A percentile compares a stretch with the other conserved stretches of the same genome.
Conservation (phyloP, 2,113 vertebrate species). For the Isurus oxyrinchus region DNA sequence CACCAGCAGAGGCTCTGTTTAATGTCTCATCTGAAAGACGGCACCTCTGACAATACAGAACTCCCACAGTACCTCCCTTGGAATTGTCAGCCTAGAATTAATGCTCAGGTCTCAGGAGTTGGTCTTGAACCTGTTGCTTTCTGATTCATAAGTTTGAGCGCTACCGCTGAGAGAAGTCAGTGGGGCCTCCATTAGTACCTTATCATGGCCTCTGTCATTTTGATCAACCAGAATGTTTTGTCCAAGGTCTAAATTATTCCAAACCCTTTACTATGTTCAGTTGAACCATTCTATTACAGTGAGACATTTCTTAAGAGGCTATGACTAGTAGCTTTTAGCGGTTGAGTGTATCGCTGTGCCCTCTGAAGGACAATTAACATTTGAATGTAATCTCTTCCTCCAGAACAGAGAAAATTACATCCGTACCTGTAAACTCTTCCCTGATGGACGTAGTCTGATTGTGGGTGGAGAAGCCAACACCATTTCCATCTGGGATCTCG, state of each 20-base stretch:
- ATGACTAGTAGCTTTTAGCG: neutral
- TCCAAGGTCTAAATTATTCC: neutral
- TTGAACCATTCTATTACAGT: neutral
- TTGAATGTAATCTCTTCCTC: neutral
- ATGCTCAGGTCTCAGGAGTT: neutral
- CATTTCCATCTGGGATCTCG: conserved; percentile 66
- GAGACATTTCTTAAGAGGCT: neutral
- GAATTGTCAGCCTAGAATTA: neutral
- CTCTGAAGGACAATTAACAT: neutral
- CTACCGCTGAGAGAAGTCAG: neutral
- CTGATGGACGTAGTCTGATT: conserved; percentile 69
- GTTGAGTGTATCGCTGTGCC: neutral
- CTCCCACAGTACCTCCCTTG: neutral
- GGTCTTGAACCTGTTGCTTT: neutral
- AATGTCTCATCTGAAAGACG: neutral
- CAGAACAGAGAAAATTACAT: conserved; percentile 79
- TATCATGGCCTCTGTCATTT: neutral
- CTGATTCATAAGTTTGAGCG: neutral
- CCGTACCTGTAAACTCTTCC: conserved; percentile 67
- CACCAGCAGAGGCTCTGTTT: neutral
- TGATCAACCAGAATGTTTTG: neutral
- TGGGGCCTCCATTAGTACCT: neutral
- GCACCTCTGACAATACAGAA: neutral
- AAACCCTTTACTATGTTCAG: neutral
- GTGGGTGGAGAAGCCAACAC: conserved; percentile 73